Evolutionary conservation across 2,888 invertebrate species (phyloP), one percentile per base, ranked within the genome.

Genomic region (Philereme transversata): DNA sequence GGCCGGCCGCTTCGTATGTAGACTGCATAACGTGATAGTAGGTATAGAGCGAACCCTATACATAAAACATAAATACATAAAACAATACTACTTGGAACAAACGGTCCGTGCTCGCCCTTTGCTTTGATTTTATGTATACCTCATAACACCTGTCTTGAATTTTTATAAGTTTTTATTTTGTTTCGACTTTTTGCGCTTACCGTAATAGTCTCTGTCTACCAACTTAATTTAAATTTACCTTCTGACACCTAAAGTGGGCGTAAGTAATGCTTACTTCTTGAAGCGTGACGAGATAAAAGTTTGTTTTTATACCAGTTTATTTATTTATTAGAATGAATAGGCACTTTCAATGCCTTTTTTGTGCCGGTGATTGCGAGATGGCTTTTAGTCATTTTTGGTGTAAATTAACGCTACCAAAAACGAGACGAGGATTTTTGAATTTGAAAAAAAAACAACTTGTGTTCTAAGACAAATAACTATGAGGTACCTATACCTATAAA

Each of bases 81-180:
- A 69, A 64, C 62, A 62, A 70, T 72, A 67, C 62, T 64, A 69
- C 67, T 57, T 64, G 63, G 59, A 64, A 69, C 70, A 68, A 65
- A 70, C 54, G 65, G 57, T 51, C 47, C 46, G 51, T 54, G 56
- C 62, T 55, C 48, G 64, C 60, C 45, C 68, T 67, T 70, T 62
- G 62, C 69, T 70, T 66, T 67, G 67, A 72, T 70, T 74, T 69
- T 69, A 69, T 67, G 50, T 47, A 50, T 51, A 59, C 46, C 52
- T 65, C 57, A 65, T 58, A 62, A 57, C 50, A 64, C 59, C 51
- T 38, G 51, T 69, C 60, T 33, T 60, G 59, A 65, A 60, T 62
- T 65, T 64, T 63, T 63, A 65, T 60, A 52, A 48, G 47, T 53
- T 62, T 63, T 61, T 68, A 65, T 67, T 68, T 56, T 64, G 51